A percentile compares a stretch with the other conserved stretches of the same genome.
phyloP scores from a whole-genome alignment of 2,888 invertebrate species.

The Omphaloscelis lunosa region DNA sequence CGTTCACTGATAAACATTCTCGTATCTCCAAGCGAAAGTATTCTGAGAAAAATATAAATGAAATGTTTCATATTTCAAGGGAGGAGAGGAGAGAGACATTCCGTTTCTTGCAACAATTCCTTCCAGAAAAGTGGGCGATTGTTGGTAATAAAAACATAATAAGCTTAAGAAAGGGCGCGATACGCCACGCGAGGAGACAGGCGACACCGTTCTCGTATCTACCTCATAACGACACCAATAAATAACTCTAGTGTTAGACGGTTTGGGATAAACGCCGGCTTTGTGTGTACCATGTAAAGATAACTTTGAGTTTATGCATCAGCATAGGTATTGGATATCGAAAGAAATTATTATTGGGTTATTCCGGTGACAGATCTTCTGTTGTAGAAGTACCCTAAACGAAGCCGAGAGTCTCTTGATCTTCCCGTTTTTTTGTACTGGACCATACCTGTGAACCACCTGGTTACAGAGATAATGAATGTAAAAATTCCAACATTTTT shows the following conservation, averaged over 20 bases:
- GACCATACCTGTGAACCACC: neutral
- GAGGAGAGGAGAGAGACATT: neutral
- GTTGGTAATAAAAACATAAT: slow-evolving; percentile 61
- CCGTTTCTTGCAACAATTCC: slow-evolving; percentile 47
- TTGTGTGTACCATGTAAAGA: neutral
- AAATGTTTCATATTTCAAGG: slow-evolving; percentile 52
- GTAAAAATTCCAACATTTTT: neutral
- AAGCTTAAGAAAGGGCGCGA: slow-evolving; percentile 48
- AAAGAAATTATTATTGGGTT: neutral
- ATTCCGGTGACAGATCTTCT: neutral
- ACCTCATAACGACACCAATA: slow-evolving; percentile 38
- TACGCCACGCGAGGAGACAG: slow-evolving; percentile 1
- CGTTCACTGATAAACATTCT: slow-evolving; percentile 20
- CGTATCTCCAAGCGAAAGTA: slow-evolving; percentile 32
- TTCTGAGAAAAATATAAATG: slow-evolving; percentile 50
- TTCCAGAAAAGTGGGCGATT: slow-evolving; percentile 36
- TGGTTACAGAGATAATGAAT: neutral
- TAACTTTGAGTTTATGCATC: neutral
- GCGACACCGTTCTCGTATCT: slow-evolving; percentile 37
- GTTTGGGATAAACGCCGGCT: neutral
- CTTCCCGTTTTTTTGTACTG: too few species aligned
- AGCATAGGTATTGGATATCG: neutral
- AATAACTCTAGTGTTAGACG: slow-evolving; percentile 23
- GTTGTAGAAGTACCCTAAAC: neutral
- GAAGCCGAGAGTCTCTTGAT: neutral